phyloP scores from a whole-genome alignment of 2,113 vertebrate species.

The Menidia beryllina region DNA sequence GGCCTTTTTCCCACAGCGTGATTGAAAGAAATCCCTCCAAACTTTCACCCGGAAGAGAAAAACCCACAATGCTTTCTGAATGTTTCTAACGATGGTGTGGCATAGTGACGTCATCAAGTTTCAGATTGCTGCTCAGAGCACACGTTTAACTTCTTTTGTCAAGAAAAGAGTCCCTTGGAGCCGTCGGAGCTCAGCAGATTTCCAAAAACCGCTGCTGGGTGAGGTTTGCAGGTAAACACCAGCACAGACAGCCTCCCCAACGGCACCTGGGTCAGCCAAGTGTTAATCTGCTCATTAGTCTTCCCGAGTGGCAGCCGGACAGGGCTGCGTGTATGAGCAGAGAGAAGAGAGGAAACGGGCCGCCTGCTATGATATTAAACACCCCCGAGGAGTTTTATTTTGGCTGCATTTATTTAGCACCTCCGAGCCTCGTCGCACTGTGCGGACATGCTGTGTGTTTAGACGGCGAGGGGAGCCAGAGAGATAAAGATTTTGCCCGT shows the following conservation, averaged over 20 bases:
- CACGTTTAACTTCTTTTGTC: too few relatives aligned
- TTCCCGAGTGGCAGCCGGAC: constrained; percentile 58
- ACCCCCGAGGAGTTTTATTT: constrained; percentile 41
- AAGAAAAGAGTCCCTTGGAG: too few relatives aligned
- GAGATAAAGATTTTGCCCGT: constrained; percentile 37
- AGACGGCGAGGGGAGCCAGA: constrained; percentile 8
- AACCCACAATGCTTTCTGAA: neutral
- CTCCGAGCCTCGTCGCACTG: constrained; percentile 2
- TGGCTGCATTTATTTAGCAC: constrained; percentile 32
- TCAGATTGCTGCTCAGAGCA: neutral
- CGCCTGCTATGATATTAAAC: constrained; percentile 41
- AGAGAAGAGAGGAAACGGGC: constrained; percentile 28
- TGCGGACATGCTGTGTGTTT: constrained; percentile 2
- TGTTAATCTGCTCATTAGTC: constrained; percentile 74
- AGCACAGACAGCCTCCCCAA: constrained; percentile 43
- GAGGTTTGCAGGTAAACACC: constrained; percentile 72
- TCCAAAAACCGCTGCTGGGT: constrained; percentile 31
- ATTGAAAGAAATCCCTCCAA: constrained; percentile 8
- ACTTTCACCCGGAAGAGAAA: constrained; percentile 3
- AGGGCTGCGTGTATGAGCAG: constrained; percentile 38
- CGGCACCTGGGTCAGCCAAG: constrained; percentile 73
- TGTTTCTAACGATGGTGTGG: neutral
- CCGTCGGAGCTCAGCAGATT: constrained; percentile 60
- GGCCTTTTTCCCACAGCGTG: constrained; percentile 33
- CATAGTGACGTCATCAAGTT: neutral